phyloP scores from a whole-genome alignment of 2,113 vertebrate genomes.

The Pterocles gutturalis region DNA sequence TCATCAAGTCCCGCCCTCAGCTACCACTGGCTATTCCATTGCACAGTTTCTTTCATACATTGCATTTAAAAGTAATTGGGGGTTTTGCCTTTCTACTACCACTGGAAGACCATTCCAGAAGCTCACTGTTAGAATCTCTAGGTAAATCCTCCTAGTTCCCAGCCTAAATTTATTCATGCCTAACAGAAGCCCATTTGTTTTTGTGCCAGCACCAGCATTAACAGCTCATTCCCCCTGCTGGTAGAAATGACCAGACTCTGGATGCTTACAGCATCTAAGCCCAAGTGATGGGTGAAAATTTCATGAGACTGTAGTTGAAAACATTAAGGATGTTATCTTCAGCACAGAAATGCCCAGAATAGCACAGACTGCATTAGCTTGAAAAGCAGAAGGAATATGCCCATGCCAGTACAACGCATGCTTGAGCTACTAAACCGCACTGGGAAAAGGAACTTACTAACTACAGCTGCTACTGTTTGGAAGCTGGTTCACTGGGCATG shows the following conservation, averaged over 20 bases:
- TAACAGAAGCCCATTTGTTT: background rate
- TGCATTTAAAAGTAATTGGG: background rate
- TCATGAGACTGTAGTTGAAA: background rate
- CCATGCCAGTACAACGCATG: background rate
- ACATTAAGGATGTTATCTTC: background rate
- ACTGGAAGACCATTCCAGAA: conserved; percentile 5
- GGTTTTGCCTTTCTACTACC: background rate
- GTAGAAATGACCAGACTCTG: background rate
- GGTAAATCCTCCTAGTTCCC: background rate
- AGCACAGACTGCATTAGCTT: background rate
- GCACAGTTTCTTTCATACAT: background rate
- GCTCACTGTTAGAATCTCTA: background rate
- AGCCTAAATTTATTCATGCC: background rate
- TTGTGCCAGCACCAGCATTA: background rate
- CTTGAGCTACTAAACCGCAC: background rate
- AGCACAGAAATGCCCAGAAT: background rate
- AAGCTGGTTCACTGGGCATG: background rate
- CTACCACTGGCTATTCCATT: background rate
- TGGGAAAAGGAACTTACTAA: background rate
- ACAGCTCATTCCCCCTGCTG: background rate
- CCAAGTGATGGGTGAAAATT: conserved; percentile 22
- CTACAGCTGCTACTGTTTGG: background rate
- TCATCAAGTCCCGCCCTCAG: background rate
- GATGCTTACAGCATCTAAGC: background rate
- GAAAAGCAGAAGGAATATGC: background rate